Base-by-base conservation (phyloP, 2,113 vertebrate species). In the Salvelinus namaycush region DNA sequence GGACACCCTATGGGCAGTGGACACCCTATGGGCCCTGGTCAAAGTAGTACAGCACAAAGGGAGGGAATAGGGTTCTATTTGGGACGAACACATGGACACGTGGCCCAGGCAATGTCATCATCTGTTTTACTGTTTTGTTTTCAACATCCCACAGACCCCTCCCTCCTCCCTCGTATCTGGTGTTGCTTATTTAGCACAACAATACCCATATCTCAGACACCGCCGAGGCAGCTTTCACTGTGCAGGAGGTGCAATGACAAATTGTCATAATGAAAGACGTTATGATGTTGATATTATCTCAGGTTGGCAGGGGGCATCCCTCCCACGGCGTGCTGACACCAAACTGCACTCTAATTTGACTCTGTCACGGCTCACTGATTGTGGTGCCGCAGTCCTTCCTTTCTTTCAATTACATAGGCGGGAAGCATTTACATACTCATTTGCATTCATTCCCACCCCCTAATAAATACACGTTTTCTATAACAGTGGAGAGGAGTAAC, bases 381-480 rank as follows among this genome's bases (percentile, higher is more conserved):
- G 70, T 70, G 71, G 49, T 27, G 20, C 70, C 26, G 11, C 18
- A 11, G 24, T 68, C 76, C 82, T 77, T 74, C 76, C 79, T 51
- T 34, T 76, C 80, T 72, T 86, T 84, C 85, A 91, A 85, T 92
- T 88, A 91, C 87, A 87, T 86, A 81, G 72, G 69, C 73, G 68
- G 73, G 73, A 80, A 79, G 83, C 20, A 73, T 87, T 90, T 54
- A 54, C 14, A 54, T 54, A 16, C 14, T 54, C 0, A 54, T 54
- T 86, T 88, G 75, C 79, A 83, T 78, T 27, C 49, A 57, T 74
- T 59, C 72, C 69, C 76, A 59, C 73, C 75, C 78, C 60, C 59
- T 84, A 81, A 86, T 86, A 86, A 89, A 89, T 73, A 39, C 76
- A 67, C 68, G 39, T 69, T 57, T 26, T 4, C 29, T 77, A 79